phyloP scores from a whole-genome alignment of 2,888 invertebrate genomes.

The Scaeva pyrastri region DNA sequence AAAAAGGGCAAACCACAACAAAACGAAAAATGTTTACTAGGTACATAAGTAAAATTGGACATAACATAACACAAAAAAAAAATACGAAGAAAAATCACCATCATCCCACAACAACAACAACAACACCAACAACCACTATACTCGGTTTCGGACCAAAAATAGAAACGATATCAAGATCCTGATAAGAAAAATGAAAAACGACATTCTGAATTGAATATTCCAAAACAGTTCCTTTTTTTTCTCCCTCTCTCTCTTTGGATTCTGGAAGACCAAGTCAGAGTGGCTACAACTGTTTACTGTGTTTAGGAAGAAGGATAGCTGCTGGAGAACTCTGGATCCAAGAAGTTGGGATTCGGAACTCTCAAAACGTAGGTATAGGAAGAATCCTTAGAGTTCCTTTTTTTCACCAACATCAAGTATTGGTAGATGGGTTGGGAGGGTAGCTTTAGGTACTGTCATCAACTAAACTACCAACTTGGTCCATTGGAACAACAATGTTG shows the following conservation, averaged over 20 bases:
- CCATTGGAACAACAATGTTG: conserved; percentile 43
- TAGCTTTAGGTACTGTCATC: background rate
- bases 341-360: conserved; percentile 47
- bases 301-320: too few species aligned
- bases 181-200: conserved; percentile 75
- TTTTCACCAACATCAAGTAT: conserved; percentile 2
- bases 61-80: background rate
- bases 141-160: conserved; percentile 50
- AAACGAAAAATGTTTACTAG: background rate
- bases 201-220: conserved; percentile 74
- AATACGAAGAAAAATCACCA: conserved; percentile 24
- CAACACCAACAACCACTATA: too few species aligned
- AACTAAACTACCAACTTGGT: background rate
- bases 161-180: conserved; percentile 67
- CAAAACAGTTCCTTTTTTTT: conserved; percentile 67
- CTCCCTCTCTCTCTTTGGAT: too few species aligned
- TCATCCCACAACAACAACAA: background rate
- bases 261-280: conserved; percentile 37
- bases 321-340: conserved; percentile 45
- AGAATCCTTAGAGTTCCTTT: conserved; percentile 37
- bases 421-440: background rate
- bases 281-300: conserved; percentile 19
- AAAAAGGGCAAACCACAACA: conserved; percentile 39
- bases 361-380: conserved; percentile 5
- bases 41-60: background rate